phyloP scores from a whole-genome alignment of 1,140 invertebrate genomes.

The Drosophila leontia region DNA sequence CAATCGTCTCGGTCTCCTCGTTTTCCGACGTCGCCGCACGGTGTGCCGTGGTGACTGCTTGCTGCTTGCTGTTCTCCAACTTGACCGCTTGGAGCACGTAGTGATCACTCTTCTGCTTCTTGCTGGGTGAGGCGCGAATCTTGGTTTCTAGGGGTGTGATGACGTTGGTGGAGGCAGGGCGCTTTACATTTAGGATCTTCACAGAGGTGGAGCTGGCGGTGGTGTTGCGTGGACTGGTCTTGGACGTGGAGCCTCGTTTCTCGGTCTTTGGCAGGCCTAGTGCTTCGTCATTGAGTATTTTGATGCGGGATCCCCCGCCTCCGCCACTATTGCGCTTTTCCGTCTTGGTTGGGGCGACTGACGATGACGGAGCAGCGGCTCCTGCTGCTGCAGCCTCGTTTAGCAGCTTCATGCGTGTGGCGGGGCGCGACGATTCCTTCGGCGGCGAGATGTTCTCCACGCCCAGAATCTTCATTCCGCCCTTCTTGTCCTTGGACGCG shows the following conservation, averaged over 20 bases:
- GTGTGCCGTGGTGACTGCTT: constrained; percentile 33
- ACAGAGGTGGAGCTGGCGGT: constrained; percentile 33
- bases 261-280: constrained; percentile 37
- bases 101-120: constrained; percentile 73
- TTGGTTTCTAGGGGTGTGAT: constrained; percentile 51
- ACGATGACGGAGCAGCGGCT: not conserved
- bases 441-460: constrained; percentile 35
- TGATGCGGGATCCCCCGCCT: constrained; percentile 40
- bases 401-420: constrained; percentile 60
- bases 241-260: constrained; percentile 24
- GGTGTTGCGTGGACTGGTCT: constrained; percentile 7
- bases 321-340: constrained; percentile 46
- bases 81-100: constrained; percentile 76
- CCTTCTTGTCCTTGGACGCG: constrained; percentile 45
- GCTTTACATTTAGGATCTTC: constrained; percentile 68
- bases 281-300: constrained; percentile 75
- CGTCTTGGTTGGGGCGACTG: constrained; percentile 22
- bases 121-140: constrained; percentile 46
- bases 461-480: constrained; percentile 60
- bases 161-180: constrained; percentile 4
- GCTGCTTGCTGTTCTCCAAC: constrained; percentile 63
- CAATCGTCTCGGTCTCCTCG: constrained; percentile 69
- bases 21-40: constrained; percentile 25
- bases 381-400: constrained; percentile 46
- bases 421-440: constrained; percentile 47